A percentile compares a stretch with the other conserved stretches of the same genome.
These are phyloP conservation scores for Ifrita kowaldi DNA, from an alignment of 2,113 vertebrate species.

Conservation along the genomic window DNA sequence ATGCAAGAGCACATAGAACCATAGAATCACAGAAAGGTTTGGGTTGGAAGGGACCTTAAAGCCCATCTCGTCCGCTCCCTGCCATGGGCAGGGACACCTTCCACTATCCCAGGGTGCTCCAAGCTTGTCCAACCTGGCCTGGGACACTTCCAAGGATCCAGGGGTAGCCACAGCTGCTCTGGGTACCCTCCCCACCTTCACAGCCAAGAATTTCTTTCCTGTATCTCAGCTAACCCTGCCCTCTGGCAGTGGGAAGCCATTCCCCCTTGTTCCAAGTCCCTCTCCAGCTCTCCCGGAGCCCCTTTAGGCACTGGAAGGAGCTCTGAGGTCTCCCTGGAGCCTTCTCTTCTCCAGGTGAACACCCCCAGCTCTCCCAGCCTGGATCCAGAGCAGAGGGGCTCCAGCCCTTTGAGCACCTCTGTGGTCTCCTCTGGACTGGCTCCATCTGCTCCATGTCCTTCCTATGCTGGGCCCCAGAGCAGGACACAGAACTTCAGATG, in stretches of 20 bases:
- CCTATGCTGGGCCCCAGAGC: neutral
- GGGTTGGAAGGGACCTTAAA: neutral
- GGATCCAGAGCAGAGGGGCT: neutral
- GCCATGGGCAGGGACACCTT: neutral
- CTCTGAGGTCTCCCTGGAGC: neutral
- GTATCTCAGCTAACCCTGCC: neutral
- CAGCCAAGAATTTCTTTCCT: neutral
- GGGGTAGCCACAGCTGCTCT: neutral
- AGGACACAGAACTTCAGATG: neutral
- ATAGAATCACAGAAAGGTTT: neutral
- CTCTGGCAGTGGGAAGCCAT: neutral
- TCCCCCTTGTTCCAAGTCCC: too few relatives aligned
- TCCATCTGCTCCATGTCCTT: neutral
- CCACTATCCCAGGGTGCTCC: neutral
- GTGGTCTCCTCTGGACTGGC: neutral
- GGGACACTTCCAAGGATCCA: neutral
- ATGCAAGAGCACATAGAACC: neutral
- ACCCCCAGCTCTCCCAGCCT: neutral
- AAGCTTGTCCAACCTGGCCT: neutral
- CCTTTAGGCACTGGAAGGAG: neutral
- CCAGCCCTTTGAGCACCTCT: neutral
- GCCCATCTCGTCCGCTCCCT: neutral
- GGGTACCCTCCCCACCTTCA: neutral
- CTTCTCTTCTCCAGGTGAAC: neutral
- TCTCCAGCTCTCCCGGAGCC: neutral